A percentile compares a stretch with the other conserved stretches of the same genome.
Conservation (phyloP, 2,888 invertebrate species). For the Troides helena region DNA sequence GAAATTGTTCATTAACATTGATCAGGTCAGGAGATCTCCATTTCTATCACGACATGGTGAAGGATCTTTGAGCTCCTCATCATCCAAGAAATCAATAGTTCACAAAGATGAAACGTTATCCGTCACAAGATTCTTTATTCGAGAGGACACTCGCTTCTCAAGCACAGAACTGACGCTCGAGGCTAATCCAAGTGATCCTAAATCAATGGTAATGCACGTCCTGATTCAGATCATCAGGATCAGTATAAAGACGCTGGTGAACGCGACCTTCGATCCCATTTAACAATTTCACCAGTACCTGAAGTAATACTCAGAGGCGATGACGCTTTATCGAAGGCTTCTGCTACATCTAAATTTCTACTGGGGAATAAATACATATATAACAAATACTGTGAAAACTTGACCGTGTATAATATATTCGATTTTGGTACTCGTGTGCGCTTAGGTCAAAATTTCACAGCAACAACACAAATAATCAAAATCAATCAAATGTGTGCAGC, state of each 20-base stretch:
- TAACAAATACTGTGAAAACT: conserved; percentile 19
- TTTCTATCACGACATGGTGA: too few species aligned
- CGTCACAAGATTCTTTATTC: too few species aligned
- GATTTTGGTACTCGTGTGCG: too few species aligned
- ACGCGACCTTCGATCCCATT: conserved; percentile 43
- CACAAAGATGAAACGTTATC: too few species aligned
- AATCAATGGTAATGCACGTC: conserved; percentile 5
- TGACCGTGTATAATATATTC: not conserved
- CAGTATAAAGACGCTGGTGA: conserved; percentile 23
- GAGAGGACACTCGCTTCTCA: too few species aligned
- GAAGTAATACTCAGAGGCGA: conserved; percentile 98
- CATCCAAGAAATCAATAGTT: too few species aligned
- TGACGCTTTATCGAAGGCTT: conserved; percentile 61
- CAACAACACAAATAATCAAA: conserved; percentile 39
- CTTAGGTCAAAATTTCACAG: conserved; percentile 37
- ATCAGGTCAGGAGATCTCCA: not conserved
- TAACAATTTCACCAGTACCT: conserved; percentile 92
- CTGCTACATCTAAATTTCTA: conserved; percentile 60
- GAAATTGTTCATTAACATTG: not conserved
- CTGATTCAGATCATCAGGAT: not conserved
- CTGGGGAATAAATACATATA: conserved; percentile 36
- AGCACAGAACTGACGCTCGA: too few species aligned
- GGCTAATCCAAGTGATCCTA: too few species aligned
- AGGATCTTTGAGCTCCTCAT: too few species aligned
- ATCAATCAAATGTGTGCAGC: conserved; percentile 55